These are phyloP conservation scores for Trochalopteron elliotii DNA, from an alignment of 2,113 vertebrate species.

Conservation along the genomic window DNA sequence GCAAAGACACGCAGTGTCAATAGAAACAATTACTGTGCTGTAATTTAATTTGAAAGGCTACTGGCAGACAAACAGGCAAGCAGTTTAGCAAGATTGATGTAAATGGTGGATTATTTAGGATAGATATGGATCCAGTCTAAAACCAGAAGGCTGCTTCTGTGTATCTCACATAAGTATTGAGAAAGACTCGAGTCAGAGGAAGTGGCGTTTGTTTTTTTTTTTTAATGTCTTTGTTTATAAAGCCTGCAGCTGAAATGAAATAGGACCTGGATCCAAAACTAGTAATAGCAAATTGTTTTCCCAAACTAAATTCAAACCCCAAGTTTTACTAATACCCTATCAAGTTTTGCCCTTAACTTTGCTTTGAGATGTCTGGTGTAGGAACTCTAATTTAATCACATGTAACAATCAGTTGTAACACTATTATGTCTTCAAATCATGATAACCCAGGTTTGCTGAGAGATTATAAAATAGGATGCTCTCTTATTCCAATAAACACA, in stretches of 20 bases:
- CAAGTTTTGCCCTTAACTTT: background rate
- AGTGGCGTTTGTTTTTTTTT: background rate
- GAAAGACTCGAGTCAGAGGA: background rate
- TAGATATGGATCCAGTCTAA: background rate
- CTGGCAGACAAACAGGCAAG: background rate
- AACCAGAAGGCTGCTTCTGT: background rate
- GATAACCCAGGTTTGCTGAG: background rate
- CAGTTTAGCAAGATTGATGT: slow-evolving; percentile 9
- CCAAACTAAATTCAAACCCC: background rate
- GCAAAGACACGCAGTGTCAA: background rate
- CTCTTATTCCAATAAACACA: background rate
- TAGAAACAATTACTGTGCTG: slow-evolving; percentile 11
- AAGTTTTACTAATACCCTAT: background rate
- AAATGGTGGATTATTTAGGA: background rate
- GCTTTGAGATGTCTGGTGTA: background rate
- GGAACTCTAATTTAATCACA: background rate
- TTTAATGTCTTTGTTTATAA: background rate
- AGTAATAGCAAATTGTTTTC: background rate
- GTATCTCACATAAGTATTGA: background rate
- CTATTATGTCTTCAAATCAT: background rate
- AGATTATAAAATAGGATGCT: background rate
- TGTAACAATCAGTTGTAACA: background rate
- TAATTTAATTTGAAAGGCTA: slow-evolving; percentile 26
- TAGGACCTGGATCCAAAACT: background rate
- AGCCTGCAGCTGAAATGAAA: background rate